Evolutionary conservation across 2,888 invertebrate species (phyloP).

Genomic region (Opisthograptis luteolata): DNA sequence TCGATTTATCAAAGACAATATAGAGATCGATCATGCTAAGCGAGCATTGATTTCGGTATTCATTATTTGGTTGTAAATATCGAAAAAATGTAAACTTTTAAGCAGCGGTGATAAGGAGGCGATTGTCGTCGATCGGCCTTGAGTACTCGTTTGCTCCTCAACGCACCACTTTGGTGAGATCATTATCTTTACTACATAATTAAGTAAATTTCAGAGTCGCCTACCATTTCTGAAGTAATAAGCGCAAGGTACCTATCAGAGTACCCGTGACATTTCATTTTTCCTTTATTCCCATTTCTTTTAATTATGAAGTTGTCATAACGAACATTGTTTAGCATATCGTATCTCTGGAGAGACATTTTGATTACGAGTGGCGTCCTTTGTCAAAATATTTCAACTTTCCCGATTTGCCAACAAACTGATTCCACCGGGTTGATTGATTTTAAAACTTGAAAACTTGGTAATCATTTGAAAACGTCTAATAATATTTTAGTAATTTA

Average conservation of each 20-base stretch:
- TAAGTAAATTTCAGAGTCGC: slow-evolving; percentile 73
- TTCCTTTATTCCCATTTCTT: slow-evolving; percentile 58
- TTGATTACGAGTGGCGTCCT: slow-evolving; percentile 21
- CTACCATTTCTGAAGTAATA: slow-evolving; percentile 67
- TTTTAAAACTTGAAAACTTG: slow-evolving; percentile 17
- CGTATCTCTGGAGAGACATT: slow-evolving; percentile 45
- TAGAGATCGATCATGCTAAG: slow-evolving; percentile 27
- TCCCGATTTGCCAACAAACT: slow-evolving; percentile 38
- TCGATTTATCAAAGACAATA: slow-evolving; percentile 36
- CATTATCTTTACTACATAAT: slow-evolving; percentile 73
- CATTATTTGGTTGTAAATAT: slow-evolving; percentile 26
- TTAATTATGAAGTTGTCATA: slow-evolving; percentile 50
- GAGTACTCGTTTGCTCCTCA: slow-evolving; percentile 40
- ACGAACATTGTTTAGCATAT: slow-evolving; percentile 42
- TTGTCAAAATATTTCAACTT: slow-evolving; percentile 43
- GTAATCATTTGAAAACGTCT: background rate
- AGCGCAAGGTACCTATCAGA: slow-evolving; percentile 62
- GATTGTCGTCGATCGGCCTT: slow-evolving; percentile 54
- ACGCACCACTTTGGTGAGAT: slow-evolving; percentile 62
- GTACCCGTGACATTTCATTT: slow-evolving; percentile 67
- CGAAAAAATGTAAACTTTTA: slow-evolving; percentile 35
- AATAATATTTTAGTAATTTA: background rate
- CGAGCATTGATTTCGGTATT: slow-evolving; percentile 17
- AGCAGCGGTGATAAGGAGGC: slow-evolving; percentile 45
- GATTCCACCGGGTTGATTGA: slow-evolving; percentile 47